These are phyloP conservation scores for Ochotona princeps DNA, from an alignment of 2,113 vertebrate species.

Conservation along the genomic window DNA sequence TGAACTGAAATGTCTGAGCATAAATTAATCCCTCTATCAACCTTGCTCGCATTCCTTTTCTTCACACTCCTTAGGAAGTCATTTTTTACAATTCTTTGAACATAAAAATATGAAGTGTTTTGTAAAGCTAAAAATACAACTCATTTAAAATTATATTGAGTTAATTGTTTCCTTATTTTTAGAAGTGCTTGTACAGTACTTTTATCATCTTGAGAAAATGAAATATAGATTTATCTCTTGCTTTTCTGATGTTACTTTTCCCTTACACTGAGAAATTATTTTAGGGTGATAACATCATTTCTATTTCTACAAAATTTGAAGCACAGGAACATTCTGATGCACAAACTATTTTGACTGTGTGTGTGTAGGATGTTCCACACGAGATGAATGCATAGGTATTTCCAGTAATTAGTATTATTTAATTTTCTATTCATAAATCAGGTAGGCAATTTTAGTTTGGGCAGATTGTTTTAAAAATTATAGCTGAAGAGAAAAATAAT, in stretches of 20 bases:
- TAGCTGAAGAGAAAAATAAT: neutral
- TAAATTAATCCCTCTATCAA: neutral
- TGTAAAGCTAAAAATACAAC: constrained; percentile 48
- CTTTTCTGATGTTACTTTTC: constrained; percentile 36
- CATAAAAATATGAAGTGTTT: neutral
- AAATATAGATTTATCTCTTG: constrained; percentile 48
- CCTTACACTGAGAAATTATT: constrained; percentile 43
- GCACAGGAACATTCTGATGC: neutral
- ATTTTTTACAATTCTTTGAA: neutral
- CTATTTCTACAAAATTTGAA: constrained; percentile 27
- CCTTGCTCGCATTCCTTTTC: neutral
- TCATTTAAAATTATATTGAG: neutral
- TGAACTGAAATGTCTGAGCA: neutral
- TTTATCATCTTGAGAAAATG: constrained; percentile 50
- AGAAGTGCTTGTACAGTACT: neutral
- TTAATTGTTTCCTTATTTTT: neutral
- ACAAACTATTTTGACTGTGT: constrained; percentile 36
- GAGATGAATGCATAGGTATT: neutral
- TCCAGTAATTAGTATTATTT: neutral
- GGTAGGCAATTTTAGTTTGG: neutral
- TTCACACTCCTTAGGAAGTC: neutral
- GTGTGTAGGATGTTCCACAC: neutral
- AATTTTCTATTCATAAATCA: constrained; percentile 16
- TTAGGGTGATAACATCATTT: constrained; percentile 38
- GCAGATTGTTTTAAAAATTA: neutral